These are phyloP conservation scores for Spicauda simplicius DNA, from an alignment of 2,888 invertebrate genomes.

Conservation along the genomic window DNA sequence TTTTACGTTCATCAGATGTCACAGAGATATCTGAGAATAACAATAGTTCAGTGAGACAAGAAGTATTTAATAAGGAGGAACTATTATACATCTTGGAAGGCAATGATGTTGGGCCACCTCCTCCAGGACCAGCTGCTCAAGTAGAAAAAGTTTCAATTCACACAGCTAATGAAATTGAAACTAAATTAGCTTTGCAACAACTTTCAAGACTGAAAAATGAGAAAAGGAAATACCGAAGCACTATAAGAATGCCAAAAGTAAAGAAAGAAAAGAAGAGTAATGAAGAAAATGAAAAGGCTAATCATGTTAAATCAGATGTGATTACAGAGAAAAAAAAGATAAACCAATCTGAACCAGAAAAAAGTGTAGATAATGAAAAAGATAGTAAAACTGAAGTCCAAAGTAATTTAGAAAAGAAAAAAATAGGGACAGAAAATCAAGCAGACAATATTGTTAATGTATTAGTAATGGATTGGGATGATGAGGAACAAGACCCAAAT, in stretches of 20 bases:
- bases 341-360: constrained; percentile 40
- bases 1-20: constrained; percentile 65
- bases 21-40: constrained; percentile 69
- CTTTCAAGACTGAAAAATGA: constrained; percentile 60
- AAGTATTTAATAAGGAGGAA: constrained; percentile 79
- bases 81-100: constrained; percentile 76
- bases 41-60: constrained; percentile 63
- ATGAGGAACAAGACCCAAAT: constrained; percentile 66
- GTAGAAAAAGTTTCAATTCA: constrained; percentile 37
- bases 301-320: constrained; percentile 43
- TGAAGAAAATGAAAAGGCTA: constrained; percentile 36
- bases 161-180: constrained; percentile 54
- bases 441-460: constrained; percentile 75
- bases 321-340: constrained; percentile 41
- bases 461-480: constrained; percentile 83
- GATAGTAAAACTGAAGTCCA: constrained; percentile 38
- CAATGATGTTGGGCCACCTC: constrained; percentile 60
- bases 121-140: constrained; percentile 42
- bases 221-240: constrained; percentile 38
- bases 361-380: constrained; percentile 41
- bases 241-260: constrained; percentile 37
- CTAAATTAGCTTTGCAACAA: constrained; percentile 70
- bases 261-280: constrained; percentile 39
- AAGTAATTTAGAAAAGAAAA: constrained; percentile 37
- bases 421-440: constrained; percentile 42